Base-by-base conservation (phyloP, 2,888 invertebrate species). In the Chrysolina americana region DNA sequence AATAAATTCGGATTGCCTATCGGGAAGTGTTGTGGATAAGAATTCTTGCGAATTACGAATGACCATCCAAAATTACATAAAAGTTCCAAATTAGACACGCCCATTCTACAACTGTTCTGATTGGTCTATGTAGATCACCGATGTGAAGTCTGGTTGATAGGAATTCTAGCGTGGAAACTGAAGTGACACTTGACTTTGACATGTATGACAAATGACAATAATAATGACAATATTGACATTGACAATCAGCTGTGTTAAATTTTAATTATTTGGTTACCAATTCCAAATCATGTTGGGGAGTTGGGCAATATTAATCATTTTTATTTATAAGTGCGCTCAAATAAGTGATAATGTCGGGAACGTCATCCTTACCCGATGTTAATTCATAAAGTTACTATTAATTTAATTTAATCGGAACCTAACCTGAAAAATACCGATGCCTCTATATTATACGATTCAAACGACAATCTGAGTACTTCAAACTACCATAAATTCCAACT, bases 181-280 rank as follows among this genome's bases (percentile, higher is more conserved):
- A 28, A 28, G 28, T 53, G 53, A 21, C 53, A 53, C 5, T 9
- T 53, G 19, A 53, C 53, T 11, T 3, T 19, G 10, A 53, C 11
- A 19, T 10, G 10, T n/a, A n/a, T 21, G 11, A 11, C 21, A 23
- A 10, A 17, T 48, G 44, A 44, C 15, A 15, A 44, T n/a, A n/a
- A n/a, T n/a, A n/a, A n/a, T n/a, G n/a, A n/a, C n/a, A n/a, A n/a
- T n/a, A n/a, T 15, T 44, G 53, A 23, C 23, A 53, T 53, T 53
- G 53, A 53, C 53, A 53, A 53, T 53, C 53, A 53, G 53, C 53
- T 53, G 53, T 53, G 15, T 53, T 53, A 53, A 53, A 36, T 59
- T 28, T 59, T 28, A 28, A 59, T 28, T 28, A 9, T 28, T 36
- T n/a, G 59, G 8, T 59, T 15, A n/a, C 17, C 4, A 28, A 59